phyloP scores from a whole-genome alignment of 2,113 vertebrate genomes.

The Chelonoidis abingdonii region DNA sequence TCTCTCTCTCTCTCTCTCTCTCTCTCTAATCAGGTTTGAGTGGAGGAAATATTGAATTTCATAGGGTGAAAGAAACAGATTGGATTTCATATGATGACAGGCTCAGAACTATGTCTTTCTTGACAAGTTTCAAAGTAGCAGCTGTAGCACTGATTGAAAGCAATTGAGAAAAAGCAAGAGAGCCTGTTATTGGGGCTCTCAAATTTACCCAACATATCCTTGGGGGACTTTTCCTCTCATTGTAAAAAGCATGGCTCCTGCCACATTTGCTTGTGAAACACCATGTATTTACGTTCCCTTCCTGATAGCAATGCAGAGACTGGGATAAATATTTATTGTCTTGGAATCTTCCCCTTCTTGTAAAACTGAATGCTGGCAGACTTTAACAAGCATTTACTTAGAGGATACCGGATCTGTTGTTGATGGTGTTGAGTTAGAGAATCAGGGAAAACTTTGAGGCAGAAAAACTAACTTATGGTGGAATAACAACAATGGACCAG shows the following conservation, averaged over 20 bases:
- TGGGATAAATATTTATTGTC: neutral
- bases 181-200: neutral
- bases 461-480: neutral
- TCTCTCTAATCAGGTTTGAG: neutral
- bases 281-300: neutral
- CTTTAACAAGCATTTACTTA: neutral
- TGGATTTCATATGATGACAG: neutral
- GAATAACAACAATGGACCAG: neutral
- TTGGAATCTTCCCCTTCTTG: neutral
- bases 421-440: neutral
- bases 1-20: too few species aligned
- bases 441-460: neutral
- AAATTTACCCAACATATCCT: neutral
- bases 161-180: neutral
- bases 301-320: rapidly evolving
- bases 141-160: neutral
- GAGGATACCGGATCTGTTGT: neutral
- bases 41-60: neutral
- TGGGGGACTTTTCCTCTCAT: neutral
- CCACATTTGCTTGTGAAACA: neutral
- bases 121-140: neutral
- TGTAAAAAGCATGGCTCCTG: neutral
- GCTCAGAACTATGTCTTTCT: neutral
- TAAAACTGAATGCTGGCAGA: neutral
- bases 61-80: neutral